Evolutionary conservation across 2,797 vertebrate genomes (phyloP).

Genomic region (Falco peregrinus): DNA sequence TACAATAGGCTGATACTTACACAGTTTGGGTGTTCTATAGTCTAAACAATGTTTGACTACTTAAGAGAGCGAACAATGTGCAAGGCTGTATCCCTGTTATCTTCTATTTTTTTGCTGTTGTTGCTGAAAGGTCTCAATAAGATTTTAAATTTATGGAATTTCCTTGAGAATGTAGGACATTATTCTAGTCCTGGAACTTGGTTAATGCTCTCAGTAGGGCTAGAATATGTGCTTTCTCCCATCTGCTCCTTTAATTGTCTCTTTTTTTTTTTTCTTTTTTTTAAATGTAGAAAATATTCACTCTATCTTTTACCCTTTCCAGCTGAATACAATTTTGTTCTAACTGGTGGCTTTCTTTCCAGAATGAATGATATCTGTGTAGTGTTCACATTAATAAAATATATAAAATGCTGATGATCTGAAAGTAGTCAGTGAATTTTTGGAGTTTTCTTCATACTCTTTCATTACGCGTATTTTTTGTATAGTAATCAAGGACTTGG

Average conservation of each 20-base stretch:
- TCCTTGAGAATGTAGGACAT: background rate
- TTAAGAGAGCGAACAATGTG: background rate
- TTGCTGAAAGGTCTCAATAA: background rate
- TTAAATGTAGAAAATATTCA: background rate
- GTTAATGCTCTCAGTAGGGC: background rate
- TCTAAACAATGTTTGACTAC: background rate
- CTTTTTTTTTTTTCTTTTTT: background rate
- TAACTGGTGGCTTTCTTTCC: background rate
- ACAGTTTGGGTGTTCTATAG: background rate
- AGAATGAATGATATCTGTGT: background rate
- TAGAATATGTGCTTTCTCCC: background rate
- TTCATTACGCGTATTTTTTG: background rate
- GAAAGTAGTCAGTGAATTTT: background rate
- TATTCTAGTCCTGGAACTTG: background rate
- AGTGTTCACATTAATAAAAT: background rate
- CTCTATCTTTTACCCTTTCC: background rate
- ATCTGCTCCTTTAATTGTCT: background rate
- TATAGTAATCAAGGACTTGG: background rate
- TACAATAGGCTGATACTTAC: background rate
- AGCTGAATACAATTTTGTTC: background rate
- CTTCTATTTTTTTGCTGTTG: background rate
- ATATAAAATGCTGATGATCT: background rate
- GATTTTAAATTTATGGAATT: background rate
- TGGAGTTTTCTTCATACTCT: background rate
- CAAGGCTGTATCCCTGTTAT: background rate